Conservation (phyloP, 1,140 invertebrate species). For the Belonocnema kinseyi region DNA sequence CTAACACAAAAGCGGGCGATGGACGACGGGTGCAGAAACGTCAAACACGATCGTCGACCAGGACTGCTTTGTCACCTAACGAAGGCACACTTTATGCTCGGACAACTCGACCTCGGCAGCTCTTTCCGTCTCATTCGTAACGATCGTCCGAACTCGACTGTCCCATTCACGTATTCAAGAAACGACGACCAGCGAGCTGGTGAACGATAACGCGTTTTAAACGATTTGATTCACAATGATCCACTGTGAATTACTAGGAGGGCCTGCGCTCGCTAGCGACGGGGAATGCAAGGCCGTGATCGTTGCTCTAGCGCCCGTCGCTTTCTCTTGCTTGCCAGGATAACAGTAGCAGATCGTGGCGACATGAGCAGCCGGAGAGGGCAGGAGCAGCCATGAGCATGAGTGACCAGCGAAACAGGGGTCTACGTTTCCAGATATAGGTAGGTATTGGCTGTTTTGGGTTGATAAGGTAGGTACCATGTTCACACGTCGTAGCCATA, state of each 20-base stretch:
- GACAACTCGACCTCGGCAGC: constrained; percentile 15
- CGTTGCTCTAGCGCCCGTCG: constrained; percentile 13
- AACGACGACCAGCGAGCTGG: neutral
- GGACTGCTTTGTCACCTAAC: constrained; percentile 14
- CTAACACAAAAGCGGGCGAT: constrained; percentile 14
- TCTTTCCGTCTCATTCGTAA: constrained; percentile 24
- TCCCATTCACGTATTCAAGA: constrained; percentile 17
- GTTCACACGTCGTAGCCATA: no score
- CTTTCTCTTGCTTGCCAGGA: constrained; percentile 5
- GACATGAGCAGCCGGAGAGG: neutral
- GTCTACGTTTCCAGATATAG: no score
- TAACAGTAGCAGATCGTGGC: neutral
- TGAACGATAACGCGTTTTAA: neutral
- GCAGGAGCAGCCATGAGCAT: neutral
- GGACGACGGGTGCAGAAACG: constrained; percentile 19
- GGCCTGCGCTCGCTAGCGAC: constrained; percentile 22
- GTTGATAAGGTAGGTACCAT: no score
- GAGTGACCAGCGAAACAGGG: no score
- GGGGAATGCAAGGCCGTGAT: constrained; percentile 1
- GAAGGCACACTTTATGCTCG: constrained; percentile 21
- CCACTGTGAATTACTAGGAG: neutral
- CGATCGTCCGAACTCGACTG: neutral
- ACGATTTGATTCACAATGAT: constrained; percentile 10
- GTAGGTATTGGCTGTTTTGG: no score
- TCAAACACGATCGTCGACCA: constrained; percentile 25